Base-by-base conservation (phyloP, 2,888 invertebrate species). In the Epistrophe grossulariae region DNA sequence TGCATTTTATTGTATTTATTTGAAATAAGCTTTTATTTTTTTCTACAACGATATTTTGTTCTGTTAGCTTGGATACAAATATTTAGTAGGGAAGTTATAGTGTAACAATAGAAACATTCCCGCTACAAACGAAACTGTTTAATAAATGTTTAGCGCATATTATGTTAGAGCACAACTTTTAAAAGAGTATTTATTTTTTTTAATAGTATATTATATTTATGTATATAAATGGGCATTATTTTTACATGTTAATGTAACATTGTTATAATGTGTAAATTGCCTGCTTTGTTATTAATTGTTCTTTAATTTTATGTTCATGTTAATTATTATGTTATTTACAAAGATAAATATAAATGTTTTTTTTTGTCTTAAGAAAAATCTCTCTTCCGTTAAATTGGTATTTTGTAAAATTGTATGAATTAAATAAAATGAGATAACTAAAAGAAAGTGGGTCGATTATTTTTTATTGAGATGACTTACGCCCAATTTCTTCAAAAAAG, bases 91-190 rank as follows among this genome's bases (percentile, higher is more conserved):
- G 31, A 17, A 66, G 9, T n/a, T 71, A n/a, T n/a, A 59, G 38
- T 79, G 79, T 74, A 80, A 79, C 74, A 66, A 64, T 31, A 79
- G 31, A 84, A 17, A 83, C 84, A 84, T 84, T 84, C 84, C 84
- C 79, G 76, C 76, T 59, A 64, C 59, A 66, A 76, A 76, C 38
- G 57, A 50, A 80, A 52, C 80, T 72, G 24, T 66, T 79, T 71
- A 66, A 50, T 52, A 15, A 71, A 82, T 71, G 60, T 38, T 48
- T 59, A 45, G 59, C 52, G 57, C 66, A 82, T 45, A 59, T 35
- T 60, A 50, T 64, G 50, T 79, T 64, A 79, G 45, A 64, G 79
- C 83, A 79, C 83, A 84, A 79, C 71, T 79, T 79, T 71, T 38
- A 19, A 77, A 57, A 84, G 64, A 82, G 38, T 68, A 52, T 59